phyloP scores from a whole-genome alignment of 1,140 invertebrate genomes.

The Cydia pomonella region DNA sequence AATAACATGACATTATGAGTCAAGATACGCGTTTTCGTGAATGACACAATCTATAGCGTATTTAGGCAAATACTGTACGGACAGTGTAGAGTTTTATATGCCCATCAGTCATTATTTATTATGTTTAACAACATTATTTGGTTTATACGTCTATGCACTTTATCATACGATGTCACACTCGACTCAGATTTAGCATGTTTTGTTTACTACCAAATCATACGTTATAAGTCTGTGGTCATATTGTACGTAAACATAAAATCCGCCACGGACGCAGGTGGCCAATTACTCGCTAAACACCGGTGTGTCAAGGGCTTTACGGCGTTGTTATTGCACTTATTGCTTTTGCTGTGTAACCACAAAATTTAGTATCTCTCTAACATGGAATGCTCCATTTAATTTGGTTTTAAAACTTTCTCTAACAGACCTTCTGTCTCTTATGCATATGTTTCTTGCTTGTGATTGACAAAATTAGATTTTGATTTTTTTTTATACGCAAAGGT shows the following conservation, averaged over 20 bases:
- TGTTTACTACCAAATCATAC: background rate
- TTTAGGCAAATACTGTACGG: background rate
- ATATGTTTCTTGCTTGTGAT: too few relatives aligned
- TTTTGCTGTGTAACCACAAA: background rate
- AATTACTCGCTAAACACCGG: slow-evolving; percentile 23
- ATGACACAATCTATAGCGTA: too few relatives aligned
- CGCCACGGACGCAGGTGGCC: slow-evolving; percentile 16
- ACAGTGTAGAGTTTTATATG: too few relatives aligned
- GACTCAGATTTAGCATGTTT: background rate
- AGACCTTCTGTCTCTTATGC: too few relatives aligned
- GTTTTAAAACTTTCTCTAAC: background rate
- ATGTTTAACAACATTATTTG: too few relatives aligned
- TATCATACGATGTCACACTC: background rate
- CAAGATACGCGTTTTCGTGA: too few relatives aligned
- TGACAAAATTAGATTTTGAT: too few relatives aligned
- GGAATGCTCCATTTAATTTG: background rate
- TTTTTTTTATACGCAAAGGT: too few relatives aligned
- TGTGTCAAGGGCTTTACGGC: slow-evolving; percentile 27
- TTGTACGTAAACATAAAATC: slow-evolving; percentile 23
- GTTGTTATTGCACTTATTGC: slow-evolving; percentile 25
- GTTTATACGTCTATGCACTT: too few relatives aligned
- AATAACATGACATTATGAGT: too few relatives aligned
- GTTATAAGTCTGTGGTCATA: background rate
- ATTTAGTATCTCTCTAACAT: background rate
- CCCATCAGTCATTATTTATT: too few relatives aligned